Percentiles rank a stretch among this genome's conserved stretches.
Evolutionary conservation across 2,797 vertebrate species (phyloP).

Genomic region (Simalia tracyae): DNA sequence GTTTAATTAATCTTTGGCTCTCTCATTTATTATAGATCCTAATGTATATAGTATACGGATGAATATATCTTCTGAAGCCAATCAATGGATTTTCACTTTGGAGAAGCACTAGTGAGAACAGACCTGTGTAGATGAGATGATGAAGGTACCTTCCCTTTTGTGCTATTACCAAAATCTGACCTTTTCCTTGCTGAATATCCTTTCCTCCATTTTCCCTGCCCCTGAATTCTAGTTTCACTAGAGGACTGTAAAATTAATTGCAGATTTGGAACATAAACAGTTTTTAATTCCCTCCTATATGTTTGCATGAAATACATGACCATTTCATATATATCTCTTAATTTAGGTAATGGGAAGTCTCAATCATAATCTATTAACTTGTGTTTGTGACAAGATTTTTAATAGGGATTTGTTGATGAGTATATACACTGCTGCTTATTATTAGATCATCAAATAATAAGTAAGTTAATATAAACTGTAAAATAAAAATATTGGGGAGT

Average conservation of each 20-base stretch:
- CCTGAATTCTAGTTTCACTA: neutral
- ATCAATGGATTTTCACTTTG: neutral
- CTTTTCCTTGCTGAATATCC: fast-evolving
- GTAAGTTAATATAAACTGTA: neutral
- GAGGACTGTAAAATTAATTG: neutral
- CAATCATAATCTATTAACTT: neutral
- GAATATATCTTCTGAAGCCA: constrained; percentile 26
- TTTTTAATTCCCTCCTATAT: neutral
- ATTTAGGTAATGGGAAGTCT: neutral
- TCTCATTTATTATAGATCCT: constrained; percentile 7
- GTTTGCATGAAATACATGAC: neutral
- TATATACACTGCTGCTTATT: neutral
- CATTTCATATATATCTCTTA: neutral
- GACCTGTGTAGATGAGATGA: neutral
- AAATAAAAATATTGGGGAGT: neutral
- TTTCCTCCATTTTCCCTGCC: neutral
- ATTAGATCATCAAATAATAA: neutral
- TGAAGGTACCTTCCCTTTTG: neutral
- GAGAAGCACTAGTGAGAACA: neutral
- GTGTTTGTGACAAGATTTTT: neutral
- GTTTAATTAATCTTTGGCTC: constrained; percentile 9
- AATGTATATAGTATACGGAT: constrained; percentile 2
- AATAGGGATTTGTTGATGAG: neutral
- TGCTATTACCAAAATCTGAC: neutral
- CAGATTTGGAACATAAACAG: neutral